Base-by-base conservation (phyloP, 2,797 vertebrate genomes). In the Sardinella longiceps region DNA sequence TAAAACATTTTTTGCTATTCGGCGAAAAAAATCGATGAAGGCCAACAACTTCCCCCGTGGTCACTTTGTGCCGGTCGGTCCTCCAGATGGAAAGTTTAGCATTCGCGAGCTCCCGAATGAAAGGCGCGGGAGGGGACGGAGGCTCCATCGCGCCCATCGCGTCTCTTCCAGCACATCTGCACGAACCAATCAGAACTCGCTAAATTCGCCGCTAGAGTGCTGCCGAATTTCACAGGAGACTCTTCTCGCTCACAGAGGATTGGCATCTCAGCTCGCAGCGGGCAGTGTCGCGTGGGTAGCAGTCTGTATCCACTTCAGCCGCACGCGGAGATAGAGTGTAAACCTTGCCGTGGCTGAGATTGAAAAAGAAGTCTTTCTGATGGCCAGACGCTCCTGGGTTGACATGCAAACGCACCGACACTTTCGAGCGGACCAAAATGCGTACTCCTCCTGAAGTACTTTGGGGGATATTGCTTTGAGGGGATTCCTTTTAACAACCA, bases 1-100 rank as follows among this genome's bases (percentile, higher is more conserved):
- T 70, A 70, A 70, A 70, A 30, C 63, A 70, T 70, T 66, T 66
- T 63, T 63, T 63, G 58, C 58, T 63, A 28, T 63, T 63, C 58
- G 25, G 58, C 15, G 63, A 70, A 70, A 25, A 30, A 70, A 70
- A 70, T 70, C 63, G 63, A 70, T 70, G 15, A 70, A 70, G 63
- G 30, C 30, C 63, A 70, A 70, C 63, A 70, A 70, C 63, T 70
- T 70, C 9, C 30, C 63, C 63, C 63, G 63, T 70, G 63, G 63
- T 70, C 63, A 70, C 63, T 70, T 15, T 70, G 28, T 70, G 63
- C 33, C 37, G 63, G 28, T 15, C 37, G 63, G 28, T 15, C 15
- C 28, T 30, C 30, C 63, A 70, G 63, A 70, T 70, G 63, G 63
- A 70, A 70, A 70, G 28, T 70, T 70, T 70, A 70, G 63, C 63